Evolutionary conservation across 2,888 invertebrate genomes (phyloP).

Genomic region (Drosophila villosipedis): DNA sequence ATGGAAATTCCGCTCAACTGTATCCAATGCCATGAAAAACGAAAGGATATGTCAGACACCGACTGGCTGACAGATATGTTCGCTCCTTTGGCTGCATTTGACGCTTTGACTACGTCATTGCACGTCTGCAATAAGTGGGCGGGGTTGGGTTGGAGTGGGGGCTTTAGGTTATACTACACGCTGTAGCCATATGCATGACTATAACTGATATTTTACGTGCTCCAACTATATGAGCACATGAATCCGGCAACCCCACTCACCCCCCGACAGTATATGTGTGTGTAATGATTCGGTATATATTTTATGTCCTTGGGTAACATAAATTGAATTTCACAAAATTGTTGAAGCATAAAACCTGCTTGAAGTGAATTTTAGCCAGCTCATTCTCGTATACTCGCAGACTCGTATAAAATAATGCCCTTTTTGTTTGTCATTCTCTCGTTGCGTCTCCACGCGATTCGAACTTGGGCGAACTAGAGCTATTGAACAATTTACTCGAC

Average conservation of each 20-base stretch:
- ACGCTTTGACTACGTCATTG: constrained; percentile 76
- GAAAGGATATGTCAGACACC: constrained; percentile 60
- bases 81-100: constrained; percentile 65
- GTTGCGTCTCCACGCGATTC: constrained; percentile 18
- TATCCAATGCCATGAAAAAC: constrained; percentile 65
- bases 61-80: constrained; percentile 16
- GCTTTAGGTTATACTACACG: neutral
- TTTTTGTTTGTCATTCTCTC: constrained; percentile 74
- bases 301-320: constrained; percentile 80
- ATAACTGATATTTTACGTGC: constrained; percentile 80
- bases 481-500: constrained; percentile 68
- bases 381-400: constrained; percentile 62
- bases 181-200: constrained; percentile 53
- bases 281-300: constrained; percentile 78
- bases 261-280: constrained; percentile 43
- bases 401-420: constrained; percentile 75
- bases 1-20: neutral
- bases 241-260: neutral
- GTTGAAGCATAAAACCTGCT: constrained; percentile 84
- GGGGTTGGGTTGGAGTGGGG: neutral
- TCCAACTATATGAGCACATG: constrained; percentile 46
- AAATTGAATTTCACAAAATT: constrained; percentile 84
- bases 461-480: constrained; percentile 27
- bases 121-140: constrained; percentile 55
- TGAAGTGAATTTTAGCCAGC: constrained; percentile 80